Conservation (phyloP, 1,140 invertebrate species). For the Sinonovacula constricta region DNA sequence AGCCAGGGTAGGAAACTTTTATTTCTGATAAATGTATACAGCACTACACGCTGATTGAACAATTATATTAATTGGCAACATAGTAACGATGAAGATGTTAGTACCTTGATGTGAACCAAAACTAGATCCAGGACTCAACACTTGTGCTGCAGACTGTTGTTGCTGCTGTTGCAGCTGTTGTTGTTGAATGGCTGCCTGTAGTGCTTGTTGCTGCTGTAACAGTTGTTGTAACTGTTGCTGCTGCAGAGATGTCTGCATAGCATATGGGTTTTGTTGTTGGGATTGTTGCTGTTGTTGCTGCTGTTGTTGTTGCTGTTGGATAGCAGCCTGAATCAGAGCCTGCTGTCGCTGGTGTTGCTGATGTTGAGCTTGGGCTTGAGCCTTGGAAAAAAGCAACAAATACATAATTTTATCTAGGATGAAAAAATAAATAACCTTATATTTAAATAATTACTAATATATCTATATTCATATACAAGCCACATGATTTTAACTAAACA, state of each 20-base stretch:
- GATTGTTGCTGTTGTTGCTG: constrained; percentile 89
- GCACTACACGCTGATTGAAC: too few species aligned
- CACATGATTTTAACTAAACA: too few species aligned
- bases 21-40: too few species aligned
- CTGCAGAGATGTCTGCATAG: constrained; percentile 64
- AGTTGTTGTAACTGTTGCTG: constrained; percentile 86
- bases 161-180: constrained; percentile 29
- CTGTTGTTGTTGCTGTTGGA: constrained; percentile 69
- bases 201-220: constrained; percentile 75
- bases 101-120: constrained; percentile 57
- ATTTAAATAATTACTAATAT: too few species aligned
- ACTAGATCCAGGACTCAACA: constrained; percentile 60
- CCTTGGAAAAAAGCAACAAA: constrained; percentile 44
- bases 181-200: constrained; percentile 60
- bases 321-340: constrained; percentile 56
- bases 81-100: too few species aligned
- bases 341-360: constrained; percentile 61
- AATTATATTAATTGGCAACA: too few species aligned
- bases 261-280: constrained; percentile 52
- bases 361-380: constrained; percentile 55
- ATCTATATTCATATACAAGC: too few species aligned
- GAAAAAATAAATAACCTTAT: neutral
- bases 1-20: too few species aligned
- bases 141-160: neutral
- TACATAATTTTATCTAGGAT: neutral